Evolutionary conservation across 2,113 vertebrate genomes (phyloP).

Genomic region (Xiphias gladius): DNA sequence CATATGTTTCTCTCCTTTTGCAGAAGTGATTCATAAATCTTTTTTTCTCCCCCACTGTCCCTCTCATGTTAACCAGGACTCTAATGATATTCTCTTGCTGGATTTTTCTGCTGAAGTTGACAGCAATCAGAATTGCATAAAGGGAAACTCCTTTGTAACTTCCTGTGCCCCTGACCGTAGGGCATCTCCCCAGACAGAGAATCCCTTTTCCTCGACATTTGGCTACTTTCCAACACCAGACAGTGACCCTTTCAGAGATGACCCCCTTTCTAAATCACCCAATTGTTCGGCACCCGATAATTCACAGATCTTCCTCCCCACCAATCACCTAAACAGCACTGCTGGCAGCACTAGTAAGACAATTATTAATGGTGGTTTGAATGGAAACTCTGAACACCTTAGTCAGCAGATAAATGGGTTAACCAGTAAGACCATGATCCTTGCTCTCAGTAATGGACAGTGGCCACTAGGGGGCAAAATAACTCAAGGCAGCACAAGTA

Average conservation of each 20-base stretch:
- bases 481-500: constrained; percentile 76
- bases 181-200: constrained; percentile 87
- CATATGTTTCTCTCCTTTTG: constrained; percentile 42
- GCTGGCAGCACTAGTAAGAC: constrained; percentile 68
- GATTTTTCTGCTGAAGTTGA: constrained; percentile 96
- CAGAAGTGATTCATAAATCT: constrained; percentile 67
- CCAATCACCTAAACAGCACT: constrained; percentile 77
- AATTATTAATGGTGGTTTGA: constrained; percentile 78
- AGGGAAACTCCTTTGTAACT: constrained; percentile 88
- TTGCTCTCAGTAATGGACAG: constrained; percentile 82
- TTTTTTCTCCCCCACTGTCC: constrained; percentile 74
- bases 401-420: constrained; percentile 89
- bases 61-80: constrained; percentile 89
- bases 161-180: constrained; percentile 83
- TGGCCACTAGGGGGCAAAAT: constrained; percentile 85
- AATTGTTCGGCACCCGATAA: constrained; percentile 73
- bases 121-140: constrained; percentile 92
- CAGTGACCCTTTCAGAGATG: constrained; percentile 93
- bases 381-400: constrained; percentile 85
- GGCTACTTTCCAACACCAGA: constrained; percentile 93
- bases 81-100: constrained; percentile 96
- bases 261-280: constrained; percentile 87
- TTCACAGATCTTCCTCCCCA: constrained; percentile 79
- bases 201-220: constrained; percentile 86
- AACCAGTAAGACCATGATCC: constrained; percentile 88